phyloP scores from a whole-genome alignment of 1,140 invertebrate species.

The Ceratosolen solmsi region DNA sequence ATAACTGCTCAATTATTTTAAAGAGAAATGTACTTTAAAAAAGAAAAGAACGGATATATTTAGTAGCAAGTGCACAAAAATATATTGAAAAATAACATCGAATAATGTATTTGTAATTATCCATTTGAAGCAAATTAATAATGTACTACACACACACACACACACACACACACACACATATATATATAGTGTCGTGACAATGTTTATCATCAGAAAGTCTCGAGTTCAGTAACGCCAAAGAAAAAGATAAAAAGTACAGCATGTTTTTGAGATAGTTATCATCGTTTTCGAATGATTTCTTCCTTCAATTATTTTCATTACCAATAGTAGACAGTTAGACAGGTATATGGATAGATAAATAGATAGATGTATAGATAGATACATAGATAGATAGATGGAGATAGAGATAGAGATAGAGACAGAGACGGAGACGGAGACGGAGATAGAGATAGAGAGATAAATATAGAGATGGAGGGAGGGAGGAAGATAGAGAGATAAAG shows the following conservation, averaged over 20 bases:
- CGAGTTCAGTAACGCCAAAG: not conserved
- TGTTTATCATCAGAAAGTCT: too few species aligned
- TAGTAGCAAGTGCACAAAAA: too few species aligned
- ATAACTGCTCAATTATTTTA: too few species aligned
- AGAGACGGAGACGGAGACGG: not conserved
- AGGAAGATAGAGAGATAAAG: not conserved
- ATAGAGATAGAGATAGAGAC: not conserved
- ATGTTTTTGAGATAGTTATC: not conserved
- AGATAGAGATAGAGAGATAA: not conserved
- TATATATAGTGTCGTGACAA: too few species aligned
- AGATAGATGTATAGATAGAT: not conserved
- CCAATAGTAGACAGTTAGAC: not conserved
- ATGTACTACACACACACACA: too few species aligned
- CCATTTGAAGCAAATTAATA: too few species aligned
- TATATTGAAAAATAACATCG: too few species aligned
- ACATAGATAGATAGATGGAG: not conserved
- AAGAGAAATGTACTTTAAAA: too few species aligned
- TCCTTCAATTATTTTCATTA: conserved; percentile 6
- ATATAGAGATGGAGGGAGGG: conserved; percentile 32
- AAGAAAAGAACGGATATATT: too few species aligned
- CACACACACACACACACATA: too few species aligned
- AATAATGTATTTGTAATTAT: too few species aligned
- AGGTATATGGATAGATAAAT: not conserved
- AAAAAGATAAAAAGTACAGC: not conserved
- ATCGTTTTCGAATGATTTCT: not conserved